A percentile compares a stretch with the other conserved stretches of the same genome.
phyloP scores from a whole-genome alignment of 2,888 invertebrate species.

The Mellilla xanthometata region DNA sequence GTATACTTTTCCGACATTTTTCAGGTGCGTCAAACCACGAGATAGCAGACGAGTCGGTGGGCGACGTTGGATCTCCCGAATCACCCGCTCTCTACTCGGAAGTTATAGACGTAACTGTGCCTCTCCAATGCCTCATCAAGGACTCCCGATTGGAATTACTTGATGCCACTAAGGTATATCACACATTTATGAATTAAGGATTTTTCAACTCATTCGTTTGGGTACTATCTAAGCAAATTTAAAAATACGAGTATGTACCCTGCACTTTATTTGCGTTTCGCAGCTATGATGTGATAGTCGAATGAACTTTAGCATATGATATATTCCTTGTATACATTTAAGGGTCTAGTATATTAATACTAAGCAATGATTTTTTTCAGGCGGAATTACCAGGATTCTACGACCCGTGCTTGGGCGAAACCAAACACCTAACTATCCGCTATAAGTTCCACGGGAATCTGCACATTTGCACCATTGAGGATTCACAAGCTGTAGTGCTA shows the following conservation, averaged over 20 bases:
- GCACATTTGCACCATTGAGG: constrained; percentile 91
- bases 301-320: too few relatives aligned
- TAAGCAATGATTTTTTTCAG: constrained; percentile 79
- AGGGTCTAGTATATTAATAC: too few relatives aligned
- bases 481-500: constrained; percentile 87
- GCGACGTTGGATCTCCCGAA: constrained; percentile 51
- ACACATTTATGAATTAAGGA: too few relatives aligned
- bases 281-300: too few relatives aligned
- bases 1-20: not conserved
- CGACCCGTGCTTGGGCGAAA: constrained; percentile 96
- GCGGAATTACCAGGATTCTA: constrained; percentile 97
- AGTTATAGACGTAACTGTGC: constrained; percentile 95
- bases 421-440: constrained; percentile 92
- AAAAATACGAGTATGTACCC: too few relatives aligned
- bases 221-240: too few relatives aligned
- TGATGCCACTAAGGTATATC: constrained; percentile 95
- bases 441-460: constrained; percentile 92
- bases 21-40: constrained; percentile 58
- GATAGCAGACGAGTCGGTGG: constrained; percentile 48
- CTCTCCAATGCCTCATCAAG: constrained; percentile 95
- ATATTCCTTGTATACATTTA: too few relatives aligned
- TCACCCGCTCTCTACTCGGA: constrained; percentile 61
- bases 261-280: too few relatives aligned
- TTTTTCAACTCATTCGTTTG: too few relatives aligned
- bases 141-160: constrained; percentile 94